Conservation (phyloP, 2,888 invertebrate species). For the Pristionchus fissidentatus region DNA sequence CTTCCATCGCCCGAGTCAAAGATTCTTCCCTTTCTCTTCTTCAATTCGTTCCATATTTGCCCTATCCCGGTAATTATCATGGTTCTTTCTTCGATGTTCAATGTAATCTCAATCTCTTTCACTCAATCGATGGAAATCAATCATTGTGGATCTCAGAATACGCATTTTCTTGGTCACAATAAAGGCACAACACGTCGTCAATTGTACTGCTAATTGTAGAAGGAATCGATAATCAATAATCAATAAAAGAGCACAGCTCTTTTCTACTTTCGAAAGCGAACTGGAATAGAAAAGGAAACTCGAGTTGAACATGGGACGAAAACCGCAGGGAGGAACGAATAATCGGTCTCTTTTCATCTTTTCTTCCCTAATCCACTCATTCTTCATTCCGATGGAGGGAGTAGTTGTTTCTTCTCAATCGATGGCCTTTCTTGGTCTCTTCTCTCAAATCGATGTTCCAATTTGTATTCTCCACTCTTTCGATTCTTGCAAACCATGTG, state of each 20-base stretch:
- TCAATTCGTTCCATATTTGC: slow-evolving; percentile 17
- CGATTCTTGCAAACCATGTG: slow-evolving; percentile 2
- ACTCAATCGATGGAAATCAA: neutral
- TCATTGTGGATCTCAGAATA: slow-evolving; percentile 24
- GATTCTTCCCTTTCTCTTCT: neutral
- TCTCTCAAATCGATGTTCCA: slow-evolving; percentile 47
- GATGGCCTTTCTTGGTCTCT: slow-evolving; percentile 38
- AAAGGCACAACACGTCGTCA: neutral
- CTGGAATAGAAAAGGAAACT: too few species aligned
- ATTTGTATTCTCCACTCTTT: slow-evolving; percentile 42
- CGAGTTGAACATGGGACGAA: neutral
- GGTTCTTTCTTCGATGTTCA: slow-evolving; percentile 37
- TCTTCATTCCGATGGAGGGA: neutral
- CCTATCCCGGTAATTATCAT: neutral
- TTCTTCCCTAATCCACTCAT: neutral
- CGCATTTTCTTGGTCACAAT: slow-evolving; percentile 14
- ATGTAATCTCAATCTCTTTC: neutral
- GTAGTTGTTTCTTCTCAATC: slow-evolving; percentile 39
- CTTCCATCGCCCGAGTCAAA: neutral
- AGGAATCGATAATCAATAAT: too few species aligned
- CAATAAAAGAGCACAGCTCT: too few species aligned
- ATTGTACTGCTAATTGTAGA: neutral
- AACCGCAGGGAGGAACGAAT: neutral
- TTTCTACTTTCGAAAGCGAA: too few species aligned
- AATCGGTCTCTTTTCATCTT: too few species aligned